Conservation (phyloP, 2,797 vertebrate genomes). For the Erpetoichthys calabaricus region DNA sequence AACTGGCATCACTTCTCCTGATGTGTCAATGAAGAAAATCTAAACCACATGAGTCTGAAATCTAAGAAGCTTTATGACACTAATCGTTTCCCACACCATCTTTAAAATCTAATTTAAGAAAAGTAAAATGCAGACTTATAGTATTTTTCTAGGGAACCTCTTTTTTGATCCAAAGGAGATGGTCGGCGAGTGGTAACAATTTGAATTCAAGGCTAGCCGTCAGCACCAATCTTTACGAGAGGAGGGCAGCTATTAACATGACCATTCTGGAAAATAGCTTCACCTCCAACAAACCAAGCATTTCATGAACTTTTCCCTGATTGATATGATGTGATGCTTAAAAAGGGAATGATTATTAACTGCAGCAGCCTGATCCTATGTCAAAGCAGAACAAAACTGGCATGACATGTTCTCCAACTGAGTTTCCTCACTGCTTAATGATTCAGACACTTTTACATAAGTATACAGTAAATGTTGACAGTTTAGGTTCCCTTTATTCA, state of each 20-base stretch:
- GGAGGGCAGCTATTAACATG: conserved; percentile 15
- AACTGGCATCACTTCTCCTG: conserved; percentile 17
- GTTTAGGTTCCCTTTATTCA: too few species aligned
- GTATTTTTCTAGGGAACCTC: conserved; percentile 24
- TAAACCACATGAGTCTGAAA: conserved; percentile 32
- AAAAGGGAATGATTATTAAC: conserved; percentile 2
- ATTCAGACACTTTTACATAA: too few species aligned
- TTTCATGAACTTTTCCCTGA: conserved; percentile 8
- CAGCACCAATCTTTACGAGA: conserved; percentile 23
- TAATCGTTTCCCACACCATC: conserved; percentile 26
- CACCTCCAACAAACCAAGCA: conserved; percentile 14
- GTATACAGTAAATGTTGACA: too few species aligned
- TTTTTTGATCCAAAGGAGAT: conserved; percentile 23
- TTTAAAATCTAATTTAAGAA: conserved; percentile 24
- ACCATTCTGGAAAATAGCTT: conserved; percentile 9
- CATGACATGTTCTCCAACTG: background rate
- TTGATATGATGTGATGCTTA: conserved; percentile 7
- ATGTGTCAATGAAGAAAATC: conserved; percentile 20
- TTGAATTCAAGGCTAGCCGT: conserved; percentile 31
- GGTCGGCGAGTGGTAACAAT: conserved; percentile 33
- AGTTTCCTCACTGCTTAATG: too few species aligned
- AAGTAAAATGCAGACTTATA: conserved; percentile 20
- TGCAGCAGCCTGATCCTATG: background rate
- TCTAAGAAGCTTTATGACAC: conserved; percentile 28
- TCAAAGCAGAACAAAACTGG: background rate